Evolutionary conservation across 2,888 invertebrate genomes (phyloP).

Genomic region (Ommatoiulus sabulosus): DNA sequence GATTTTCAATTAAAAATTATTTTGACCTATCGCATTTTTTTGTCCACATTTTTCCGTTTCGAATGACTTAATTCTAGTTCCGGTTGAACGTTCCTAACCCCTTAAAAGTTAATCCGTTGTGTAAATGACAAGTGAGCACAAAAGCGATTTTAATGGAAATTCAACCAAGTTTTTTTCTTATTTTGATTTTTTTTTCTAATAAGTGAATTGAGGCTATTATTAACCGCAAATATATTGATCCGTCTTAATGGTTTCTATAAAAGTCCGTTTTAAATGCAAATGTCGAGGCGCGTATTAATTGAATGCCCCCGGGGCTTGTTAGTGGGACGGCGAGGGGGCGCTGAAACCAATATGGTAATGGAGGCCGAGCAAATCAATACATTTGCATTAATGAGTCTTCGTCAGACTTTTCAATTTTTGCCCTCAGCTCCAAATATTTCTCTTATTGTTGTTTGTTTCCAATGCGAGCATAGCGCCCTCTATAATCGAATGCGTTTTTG

Average conservation of each 20-base stretch:
- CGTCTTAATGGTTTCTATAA: slow-evolving; percentile 27
- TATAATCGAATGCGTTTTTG: too few relatives aligned
- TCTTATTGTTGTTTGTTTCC: not conserved
- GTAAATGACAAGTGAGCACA: slow-evolving; percentile 34
- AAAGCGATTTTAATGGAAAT: slow-evolving; percentile 17
- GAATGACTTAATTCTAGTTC: not conserved
- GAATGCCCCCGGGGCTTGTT: slow-evolving; percentile 22
- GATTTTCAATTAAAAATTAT: slow-evolving; percentile 7
- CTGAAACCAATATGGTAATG: slow-evolving; percentile 13
- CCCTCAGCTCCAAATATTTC: not conserved
- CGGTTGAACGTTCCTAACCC: not conserved
- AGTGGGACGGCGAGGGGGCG: not conserved
- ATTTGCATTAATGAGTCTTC: not conserved
- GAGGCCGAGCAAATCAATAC: not conserved
- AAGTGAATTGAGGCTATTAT: not conserved
- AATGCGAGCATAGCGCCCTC: too few relatives aligned
- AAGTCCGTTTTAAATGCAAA: slow-evolving; percentile 34
- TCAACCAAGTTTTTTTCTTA: not conserved
- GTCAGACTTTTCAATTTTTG: not conserved
- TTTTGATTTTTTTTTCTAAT: not conserved
- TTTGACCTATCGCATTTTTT: not conserved
- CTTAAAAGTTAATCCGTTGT: slow-evolving; percentile 20
- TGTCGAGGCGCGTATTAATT: slow-evolving; percentile 13
- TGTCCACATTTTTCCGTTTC: not conserved
- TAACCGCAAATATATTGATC: slow-evolving; percentile 1